Percentiles rank a stretch among this genome's conserved stretches.
These are phyloP conservation scores for Lamproptera curius DNA, from an alignment of 2,888 invertebrate species.

Conservation along the genomic window DNA sequence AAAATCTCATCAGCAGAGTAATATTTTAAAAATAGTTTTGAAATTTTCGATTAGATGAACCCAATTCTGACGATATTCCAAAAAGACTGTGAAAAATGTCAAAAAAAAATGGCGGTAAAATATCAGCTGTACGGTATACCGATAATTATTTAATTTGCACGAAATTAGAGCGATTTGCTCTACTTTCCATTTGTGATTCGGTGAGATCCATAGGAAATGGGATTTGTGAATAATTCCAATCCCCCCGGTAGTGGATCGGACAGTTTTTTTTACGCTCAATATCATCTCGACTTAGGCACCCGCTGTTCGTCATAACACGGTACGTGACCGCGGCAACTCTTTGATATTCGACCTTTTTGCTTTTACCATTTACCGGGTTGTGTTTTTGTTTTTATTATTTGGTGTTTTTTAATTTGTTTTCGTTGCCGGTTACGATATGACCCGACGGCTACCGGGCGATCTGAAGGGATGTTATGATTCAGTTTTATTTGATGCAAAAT, in stretches of 20 bases:
- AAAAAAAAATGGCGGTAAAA: no score
- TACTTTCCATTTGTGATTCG: slow-evolving; percentile 34
- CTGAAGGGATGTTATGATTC: slow-evolving; percentile 71
- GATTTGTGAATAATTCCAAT: no score
- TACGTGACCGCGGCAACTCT: slow-evolving; percentile 73
- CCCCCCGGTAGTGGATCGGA: slow-evolving; percentile 29
- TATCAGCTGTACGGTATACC: no score
- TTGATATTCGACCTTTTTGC: slow-evolving; percentile 64
- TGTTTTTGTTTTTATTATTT: slow-evolving; percentile 3
- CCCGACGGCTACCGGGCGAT: slow-evolving; percentile 72
- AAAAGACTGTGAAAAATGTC: neutral
- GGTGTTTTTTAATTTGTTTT: slow-evolving; percentile 61
- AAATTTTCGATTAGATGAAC: neutral
- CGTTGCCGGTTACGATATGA: slow-evolving; percentile 73
- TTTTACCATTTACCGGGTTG: slow-evolving; percentile 49
- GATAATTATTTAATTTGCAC: neutral
- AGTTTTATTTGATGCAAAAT: slow-evolving; percentile 76
- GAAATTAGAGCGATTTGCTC: slow-evolving; percentile 44
- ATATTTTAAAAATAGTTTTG: neutral
- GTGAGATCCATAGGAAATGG: slow-evolving; percentile 34
- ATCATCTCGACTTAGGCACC: slow-evolving; percentile 49
- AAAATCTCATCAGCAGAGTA: neutral
- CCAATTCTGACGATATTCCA: neutral
- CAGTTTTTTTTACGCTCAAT: slow-evolving; percentile 62
- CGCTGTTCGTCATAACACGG: slow-evolving; percentile 71